phyloP scores from a whole-genome alignment of 2,797 vertebrate species.

The Enteromius unitaeniatus region DNA sequence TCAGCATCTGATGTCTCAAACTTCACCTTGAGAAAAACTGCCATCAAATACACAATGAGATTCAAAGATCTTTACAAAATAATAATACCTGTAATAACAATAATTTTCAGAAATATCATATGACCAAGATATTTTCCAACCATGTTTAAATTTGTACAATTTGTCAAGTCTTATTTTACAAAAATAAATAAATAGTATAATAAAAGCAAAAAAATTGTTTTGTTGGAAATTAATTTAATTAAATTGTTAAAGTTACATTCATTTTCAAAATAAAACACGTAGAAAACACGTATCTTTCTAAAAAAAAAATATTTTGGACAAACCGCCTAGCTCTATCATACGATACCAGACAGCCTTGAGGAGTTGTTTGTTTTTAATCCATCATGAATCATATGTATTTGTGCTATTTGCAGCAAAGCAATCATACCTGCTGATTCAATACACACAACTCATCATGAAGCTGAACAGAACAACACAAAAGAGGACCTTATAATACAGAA shows the following conservation, averaged over 20 bases:
- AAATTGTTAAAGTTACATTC: neutral
- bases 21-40: neutral
- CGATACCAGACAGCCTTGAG: neutral
- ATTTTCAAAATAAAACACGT: neutral
- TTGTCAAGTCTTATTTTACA: neutral
- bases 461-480: slow-evolving; percentile 15
- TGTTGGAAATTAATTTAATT: neutral
- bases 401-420: neutral
- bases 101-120: neutral
- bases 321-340: neutral
- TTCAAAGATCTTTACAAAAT: neutral
- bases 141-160: neutral
- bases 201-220: too few relatives aligned
- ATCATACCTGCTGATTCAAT: slow-evolving; percentile 23
- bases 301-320: neutral
- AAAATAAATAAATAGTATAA: too few relatives aligned
- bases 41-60: neutral
- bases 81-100: neutral
- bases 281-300: neutral
- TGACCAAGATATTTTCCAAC: neutral
- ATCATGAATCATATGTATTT: slow-evolving; percentile 4
- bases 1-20: neutral
- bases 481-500: neutral
- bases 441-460: slow-evolving; percentile 5
- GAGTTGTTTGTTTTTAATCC: slow-evolving; percentile 17